Evolutionary conservation across 2,888 invertebrate species (phyloP).

Genomic region (Coleophora flavipennella): DNA sequence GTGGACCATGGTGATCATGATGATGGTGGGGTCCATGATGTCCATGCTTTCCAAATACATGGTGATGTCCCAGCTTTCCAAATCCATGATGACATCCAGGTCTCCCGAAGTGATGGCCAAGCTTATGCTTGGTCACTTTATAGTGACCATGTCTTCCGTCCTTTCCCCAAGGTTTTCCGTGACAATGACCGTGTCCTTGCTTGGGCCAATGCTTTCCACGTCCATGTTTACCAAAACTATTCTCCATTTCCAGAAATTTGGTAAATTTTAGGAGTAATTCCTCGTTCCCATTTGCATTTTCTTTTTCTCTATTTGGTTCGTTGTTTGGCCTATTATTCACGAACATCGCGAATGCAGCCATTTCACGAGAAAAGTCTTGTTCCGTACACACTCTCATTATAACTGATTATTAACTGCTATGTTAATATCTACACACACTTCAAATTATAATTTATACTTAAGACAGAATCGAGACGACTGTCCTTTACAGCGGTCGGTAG

Average conservation of each 20-base stretch:
- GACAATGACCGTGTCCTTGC: no score
- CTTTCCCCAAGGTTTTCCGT: neutral
- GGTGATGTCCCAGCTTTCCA: no score
- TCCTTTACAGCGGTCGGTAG: conserved; percentile 14
- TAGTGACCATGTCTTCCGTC: neutral
- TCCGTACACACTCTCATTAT: conserved; percentile 24
- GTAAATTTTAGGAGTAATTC: conserved; percentile 22
- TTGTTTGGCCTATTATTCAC: conserved; percentile 7
- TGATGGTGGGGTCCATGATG: no score
- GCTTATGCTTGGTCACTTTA: no score
- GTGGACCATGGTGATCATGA: no score
- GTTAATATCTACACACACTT: no score
- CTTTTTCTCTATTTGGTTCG: conserved; percentile 10
- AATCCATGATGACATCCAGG: conserved; percentile 10
- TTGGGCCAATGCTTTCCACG: neutral
- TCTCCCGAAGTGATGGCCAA: conserved; percentile 2
- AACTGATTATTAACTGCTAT: conserved; percentile 8
- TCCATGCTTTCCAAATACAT: conserved; percentile 13
- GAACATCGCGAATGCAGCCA: conserved; percentile 15
- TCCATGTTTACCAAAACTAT: conserved; percentile 8
- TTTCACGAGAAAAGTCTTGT: conserved; percentile 14
- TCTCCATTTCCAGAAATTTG: conserved; percentile 19
- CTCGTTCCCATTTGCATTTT: conserved; percentile 15
- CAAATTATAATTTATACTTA: no score
- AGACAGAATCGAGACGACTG: conserved; percentile 13